phyloP scores from a whole-genome alignment of 2,888 invertebrate genomes.

The Falcaria lacertinaria region DNA sequence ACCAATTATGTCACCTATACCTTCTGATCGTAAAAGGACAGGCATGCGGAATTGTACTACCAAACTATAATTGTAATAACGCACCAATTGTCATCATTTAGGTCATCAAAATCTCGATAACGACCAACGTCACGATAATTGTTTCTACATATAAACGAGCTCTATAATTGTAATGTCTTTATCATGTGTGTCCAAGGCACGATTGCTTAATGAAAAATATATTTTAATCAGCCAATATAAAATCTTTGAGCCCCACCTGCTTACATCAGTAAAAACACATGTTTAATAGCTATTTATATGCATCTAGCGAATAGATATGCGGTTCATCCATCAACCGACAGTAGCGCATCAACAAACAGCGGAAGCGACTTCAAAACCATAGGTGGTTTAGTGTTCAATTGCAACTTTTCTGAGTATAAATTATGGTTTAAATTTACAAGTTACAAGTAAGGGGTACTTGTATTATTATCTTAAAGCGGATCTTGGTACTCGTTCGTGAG shows the following conservation, averaged over 20 bases:
- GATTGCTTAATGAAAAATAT: no score
- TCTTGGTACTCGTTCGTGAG: conserved; percentile 33
- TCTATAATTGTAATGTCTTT: conserved; percentile 22
- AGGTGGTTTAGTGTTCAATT: conserved; percentile 1
- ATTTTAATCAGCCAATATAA: conserved; percentile 26
- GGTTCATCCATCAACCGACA: conserved; percentile 59
- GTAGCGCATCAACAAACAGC: conserved; percentile 45
- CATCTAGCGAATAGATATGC: conserved; percentile 39
- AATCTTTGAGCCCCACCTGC: conserved; percentile 43
- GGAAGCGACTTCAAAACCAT: conserved; percentile 22
- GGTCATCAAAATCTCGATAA: conserved; percentile 18
- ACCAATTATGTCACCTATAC: conserved; percentile 67
- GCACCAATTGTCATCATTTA: background rate
- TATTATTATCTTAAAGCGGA: conserved; percentile 45
- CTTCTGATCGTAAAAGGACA: conserved; percentile 63
- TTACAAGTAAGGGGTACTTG: conserved; percentile 27
- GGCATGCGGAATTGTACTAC: conserved; percentile 41
- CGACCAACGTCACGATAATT: conserved; percentile 3
- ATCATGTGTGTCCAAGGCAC: no score
- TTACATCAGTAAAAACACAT: conserved; percentile 37
- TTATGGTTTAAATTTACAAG: conserved; percentile 23
- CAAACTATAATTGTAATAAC: conserved; percentile 28
- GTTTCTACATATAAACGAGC: no score
- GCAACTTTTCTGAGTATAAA: conserved; percentile 12
- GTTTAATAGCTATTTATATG: conserved; percentile 55